These are phyloP conservation scores for Argyrosomus japonicus DNA, from an alignment of 2,113 vertebrate genomes.

Conservation along the genomic window DNA sequence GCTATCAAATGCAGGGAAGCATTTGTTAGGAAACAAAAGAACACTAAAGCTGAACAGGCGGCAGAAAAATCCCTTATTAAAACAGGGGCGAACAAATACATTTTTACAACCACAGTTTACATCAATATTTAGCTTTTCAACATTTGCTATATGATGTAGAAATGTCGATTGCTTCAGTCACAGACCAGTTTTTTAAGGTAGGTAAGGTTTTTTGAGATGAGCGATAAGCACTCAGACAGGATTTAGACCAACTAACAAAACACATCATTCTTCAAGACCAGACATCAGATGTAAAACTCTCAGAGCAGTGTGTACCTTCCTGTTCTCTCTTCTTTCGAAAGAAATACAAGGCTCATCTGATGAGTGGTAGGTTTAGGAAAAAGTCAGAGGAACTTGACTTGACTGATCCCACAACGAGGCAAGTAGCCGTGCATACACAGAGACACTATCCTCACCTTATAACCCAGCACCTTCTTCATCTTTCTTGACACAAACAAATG, in stretches of 20 bases:
- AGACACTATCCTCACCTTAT: background rate
- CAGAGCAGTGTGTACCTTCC: background rate
- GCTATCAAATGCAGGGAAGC: slow-evolving; percentile 9
- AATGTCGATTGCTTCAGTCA: background rate
- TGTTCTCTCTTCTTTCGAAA: background rate
- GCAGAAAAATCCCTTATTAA: background rate
- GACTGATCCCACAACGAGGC: background rate
- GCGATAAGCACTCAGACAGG: background rate
- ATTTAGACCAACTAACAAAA: background rate
- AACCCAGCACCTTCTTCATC: background rate
- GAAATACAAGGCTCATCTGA: background rate
- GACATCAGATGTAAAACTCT: background rate
- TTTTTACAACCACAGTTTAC: slow-evolving; percentile 6
- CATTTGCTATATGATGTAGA: background rate
- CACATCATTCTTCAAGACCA: background rate
- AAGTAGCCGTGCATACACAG: background rate
- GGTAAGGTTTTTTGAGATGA: background rate
- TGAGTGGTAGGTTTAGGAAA: background rate
- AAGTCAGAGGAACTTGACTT: background rate
- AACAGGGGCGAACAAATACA: background rate
- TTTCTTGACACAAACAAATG: background rate
- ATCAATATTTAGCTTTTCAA: background rate
- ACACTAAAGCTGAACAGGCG: slow-evolving; percentile 21
- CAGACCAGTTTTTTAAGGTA: background rate
- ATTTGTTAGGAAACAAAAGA: slow-evolving; percentile 10